Conservation (phyloP, 2,113 vertebrate species). For the Sinocyclocheilus anophthalmus region DNA sequence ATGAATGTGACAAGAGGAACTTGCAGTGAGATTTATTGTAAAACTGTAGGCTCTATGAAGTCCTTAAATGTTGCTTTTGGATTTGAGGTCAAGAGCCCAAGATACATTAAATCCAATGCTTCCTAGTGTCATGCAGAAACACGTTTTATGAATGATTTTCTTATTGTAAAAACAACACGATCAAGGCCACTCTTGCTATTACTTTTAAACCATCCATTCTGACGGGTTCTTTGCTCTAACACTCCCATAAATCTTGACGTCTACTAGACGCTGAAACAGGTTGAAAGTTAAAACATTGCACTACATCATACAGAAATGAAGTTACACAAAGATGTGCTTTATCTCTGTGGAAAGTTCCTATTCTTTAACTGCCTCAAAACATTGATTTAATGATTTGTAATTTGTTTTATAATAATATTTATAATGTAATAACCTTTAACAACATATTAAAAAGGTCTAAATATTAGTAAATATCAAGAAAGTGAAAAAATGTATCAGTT, state of each 20-base stretch:
- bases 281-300: slow-evolving; percentile 3
- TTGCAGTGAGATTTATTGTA: slow-evolving; percentile 2
- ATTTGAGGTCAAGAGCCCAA: not conserved
- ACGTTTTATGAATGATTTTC: not conserved
- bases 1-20: not conserved
- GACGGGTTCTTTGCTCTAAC: slow-evolving; percentile 9
- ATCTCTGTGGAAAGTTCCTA: not conserved
- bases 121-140: not conserved
- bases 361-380: not conserved
- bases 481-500: not conserved
- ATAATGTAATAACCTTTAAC: not conserved
- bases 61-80: not conserved
- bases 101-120: not conserved
- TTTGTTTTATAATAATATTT: not conserved
- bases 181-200: not conserved
- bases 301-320: not conserved
- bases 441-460: not conserved
- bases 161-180: not conserved
- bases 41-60: not conserved
- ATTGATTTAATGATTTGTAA: not conserved
- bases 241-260: not conserved
- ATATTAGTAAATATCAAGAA: not conserved
- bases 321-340: not conserved
- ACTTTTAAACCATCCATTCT: not conserved
- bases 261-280: not conserved